Percentiles rank a stretch among this genome's conserved stretches.
These are phyloP conservation scores for Euborellia annulipes DNA, from an alignment of 1,140 invertebrate genomes.

Conservation along the genomic window DNA sequence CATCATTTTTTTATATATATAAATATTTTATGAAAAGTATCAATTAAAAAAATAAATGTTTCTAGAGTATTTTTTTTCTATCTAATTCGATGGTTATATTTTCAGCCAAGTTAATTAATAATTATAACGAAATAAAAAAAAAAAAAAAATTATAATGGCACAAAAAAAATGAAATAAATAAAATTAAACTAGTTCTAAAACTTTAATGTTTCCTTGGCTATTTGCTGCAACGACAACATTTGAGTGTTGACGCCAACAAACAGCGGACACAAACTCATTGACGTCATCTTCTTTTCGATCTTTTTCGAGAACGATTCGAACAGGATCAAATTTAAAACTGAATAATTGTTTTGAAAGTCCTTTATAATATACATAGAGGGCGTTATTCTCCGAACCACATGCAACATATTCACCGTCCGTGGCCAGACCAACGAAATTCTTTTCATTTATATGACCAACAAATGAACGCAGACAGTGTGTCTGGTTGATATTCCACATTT, in stretches of 20 bases:
- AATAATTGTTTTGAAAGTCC: constrained; percentile 76
- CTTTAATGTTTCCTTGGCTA: constrained; percentile 85
- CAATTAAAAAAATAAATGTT: constrained; percentile 6
- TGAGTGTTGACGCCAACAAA: constrained; percentile 79
- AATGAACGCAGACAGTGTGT: constrained; percentile 73
- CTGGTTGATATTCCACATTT: constrained; percentile 80
- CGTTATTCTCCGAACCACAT: constrained; percentile 92
- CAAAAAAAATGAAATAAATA: constrained; percentile 1
- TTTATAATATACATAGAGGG: constrained; percentile 87
- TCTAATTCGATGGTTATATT: too few relatives aligned
- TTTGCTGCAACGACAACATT: constrained; percentile 88
- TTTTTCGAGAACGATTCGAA: constrained; percentile 63
- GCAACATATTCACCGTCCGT: constrained; percentile 89
- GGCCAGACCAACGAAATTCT: constrained; percentile 93
- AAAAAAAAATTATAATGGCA: not conserved
- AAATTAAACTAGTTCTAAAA: constrained; percentile 55
- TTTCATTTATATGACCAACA: constrained; percentile 89
- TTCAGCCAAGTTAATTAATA: not conserved
- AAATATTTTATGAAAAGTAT: too few relatives aligned
- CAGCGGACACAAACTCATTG: constrained; percentile 89
- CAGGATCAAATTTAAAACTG: constrained; percentile 76
- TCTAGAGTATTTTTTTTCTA: too few relatives aligned
- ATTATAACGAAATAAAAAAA: constrained; percentile 1
- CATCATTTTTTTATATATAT: too few relatives aligned
- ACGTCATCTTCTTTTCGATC: constrained; percentile 67